A percentile compares a stretch with the other conserved stretches of the same genome.
These are phyloP conservation scores for Asobara japonica DNA, from an alignment of 1,140 invertebrate species.

Conservation along the genomic window DNA sequence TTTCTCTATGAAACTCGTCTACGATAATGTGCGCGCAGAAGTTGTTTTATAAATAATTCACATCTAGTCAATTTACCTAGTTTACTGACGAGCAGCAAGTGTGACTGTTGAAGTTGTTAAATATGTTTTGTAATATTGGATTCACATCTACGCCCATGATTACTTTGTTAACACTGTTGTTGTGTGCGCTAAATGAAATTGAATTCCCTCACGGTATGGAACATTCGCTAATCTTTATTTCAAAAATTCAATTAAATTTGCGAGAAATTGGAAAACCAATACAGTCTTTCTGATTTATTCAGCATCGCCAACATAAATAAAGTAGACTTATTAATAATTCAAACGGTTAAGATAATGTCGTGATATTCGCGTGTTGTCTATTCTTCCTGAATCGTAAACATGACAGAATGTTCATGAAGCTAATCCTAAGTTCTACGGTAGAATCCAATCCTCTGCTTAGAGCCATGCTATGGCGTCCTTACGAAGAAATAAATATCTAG, in stretches of 20 bases:
- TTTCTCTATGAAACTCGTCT: background rate
- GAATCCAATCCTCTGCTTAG: background rate
- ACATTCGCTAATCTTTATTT: no score
- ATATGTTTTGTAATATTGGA: background rate
- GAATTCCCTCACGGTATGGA: background rate
- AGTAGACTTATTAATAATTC: conserved; percentile 53
- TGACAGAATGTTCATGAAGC: conserved; percentile 53
- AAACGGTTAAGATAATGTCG: conserved; percentile 47
- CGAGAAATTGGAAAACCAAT: conserved; percentile 45
- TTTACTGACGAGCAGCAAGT: background rate
- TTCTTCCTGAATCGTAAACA: background rate
- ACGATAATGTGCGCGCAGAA: background rate
- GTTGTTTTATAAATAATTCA: background rate
- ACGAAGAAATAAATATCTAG: background rate
- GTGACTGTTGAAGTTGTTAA: background rate
- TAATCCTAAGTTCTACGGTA: conserved; percentile 40
- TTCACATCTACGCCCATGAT: background rate
- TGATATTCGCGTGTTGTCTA: background rate
- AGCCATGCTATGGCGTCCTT: background rate
- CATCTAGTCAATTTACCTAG: background rate
- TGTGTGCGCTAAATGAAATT: background rate
- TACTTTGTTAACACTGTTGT: background rate
- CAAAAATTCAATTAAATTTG: no score
- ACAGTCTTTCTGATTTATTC: conserved; percentile 56
- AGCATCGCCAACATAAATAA: conserved; percentile 53